Conservation (phyloP, 1,140 invertebrate species). For the Dendroctonus valens region DNA sequence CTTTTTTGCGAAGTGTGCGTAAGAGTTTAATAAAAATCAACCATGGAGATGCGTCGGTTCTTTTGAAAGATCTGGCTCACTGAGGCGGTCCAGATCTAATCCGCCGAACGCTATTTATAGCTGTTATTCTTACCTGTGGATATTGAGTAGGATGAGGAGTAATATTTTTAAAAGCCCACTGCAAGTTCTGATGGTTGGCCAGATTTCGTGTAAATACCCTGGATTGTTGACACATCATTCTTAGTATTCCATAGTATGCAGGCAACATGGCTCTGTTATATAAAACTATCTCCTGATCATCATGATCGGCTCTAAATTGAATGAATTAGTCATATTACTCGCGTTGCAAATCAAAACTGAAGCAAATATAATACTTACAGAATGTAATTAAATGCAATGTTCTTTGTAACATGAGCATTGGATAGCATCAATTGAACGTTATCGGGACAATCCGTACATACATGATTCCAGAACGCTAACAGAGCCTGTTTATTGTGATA, state of each 20-base stretch:
- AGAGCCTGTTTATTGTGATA: conserved; percentile 95
- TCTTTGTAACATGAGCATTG: conserved; percentile 82
- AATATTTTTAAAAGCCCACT: conserved; percentile 96
- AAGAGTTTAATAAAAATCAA: no score
- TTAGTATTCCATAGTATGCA: conserved; percentile 88
- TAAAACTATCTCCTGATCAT: conserved; percentile 90
- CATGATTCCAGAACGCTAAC: conserved; percentile 89
- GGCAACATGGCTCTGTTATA: conserved; percentile 93
- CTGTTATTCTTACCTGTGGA: conserved; percentile 58
- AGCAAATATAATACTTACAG: conserved; percentile 65
- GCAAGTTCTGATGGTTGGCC: conserved; percentile 89
- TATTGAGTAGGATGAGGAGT: conserved; percentile 92
- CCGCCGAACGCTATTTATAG: no score
- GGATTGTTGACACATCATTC: conserved; percentile 87
- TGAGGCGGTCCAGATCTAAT: no score
- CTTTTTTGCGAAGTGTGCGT: no score
- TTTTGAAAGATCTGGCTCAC: no score
- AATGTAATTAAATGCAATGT: conserved; percentile 96
- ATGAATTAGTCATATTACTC: background rate
- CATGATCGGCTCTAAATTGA: conserved; percentile 78
- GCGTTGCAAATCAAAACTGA: background rate
- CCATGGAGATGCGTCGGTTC: no score
- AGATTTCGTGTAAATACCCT: conserved; percentile 79
- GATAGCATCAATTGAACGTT: conserved; percentile 84
- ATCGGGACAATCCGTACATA: conserved; percentile 87